Percentiles rank a stretch among this genome's conserved stretches.
Evolutionary conservation across 2,113 vertebrate species (phyloP).

Genomic region (Eurystomus gularis): DNA sequence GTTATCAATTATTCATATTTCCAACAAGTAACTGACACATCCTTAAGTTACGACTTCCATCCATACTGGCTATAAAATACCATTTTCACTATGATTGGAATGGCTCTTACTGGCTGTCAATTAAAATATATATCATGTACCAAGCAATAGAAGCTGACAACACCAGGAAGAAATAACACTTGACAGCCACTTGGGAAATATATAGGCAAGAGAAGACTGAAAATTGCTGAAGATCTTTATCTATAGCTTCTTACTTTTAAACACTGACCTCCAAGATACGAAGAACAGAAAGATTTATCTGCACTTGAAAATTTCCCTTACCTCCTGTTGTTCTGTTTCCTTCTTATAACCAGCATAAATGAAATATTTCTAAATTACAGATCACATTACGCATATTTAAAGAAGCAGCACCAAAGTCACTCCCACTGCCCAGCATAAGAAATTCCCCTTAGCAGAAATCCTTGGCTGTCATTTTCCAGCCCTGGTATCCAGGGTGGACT

Average conservation of each 20-base stretch:
- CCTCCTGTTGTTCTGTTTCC: background rate
- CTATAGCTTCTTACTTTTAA: conserved; percentile 18
- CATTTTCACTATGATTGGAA: conserved; percentile 22
- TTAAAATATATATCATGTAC: conserved; percentile 55
- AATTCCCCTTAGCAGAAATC: background rate
- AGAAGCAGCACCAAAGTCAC: background rate
- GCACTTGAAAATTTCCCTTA: background rate
- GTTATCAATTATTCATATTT: conserved; percentile 49
- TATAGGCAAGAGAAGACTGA: conserved; percentile 15
- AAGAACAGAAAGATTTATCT: background rate
- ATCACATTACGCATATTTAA: background rate
- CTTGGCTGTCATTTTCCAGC: background rate
- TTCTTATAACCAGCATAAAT: background rate
- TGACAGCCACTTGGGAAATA: conserved; percentile 45
- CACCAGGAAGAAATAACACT: conserved; percentile 5
- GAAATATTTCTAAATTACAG: background rate
- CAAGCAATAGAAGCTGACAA: conserved; percentile 39
- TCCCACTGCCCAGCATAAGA: background rate
- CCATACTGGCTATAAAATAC: conserved; percentile 12
- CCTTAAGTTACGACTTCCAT: conserved; percentile 8
- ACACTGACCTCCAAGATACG: conserved; percentile 15
- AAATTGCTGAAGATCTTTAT: conserved; percentile 33
- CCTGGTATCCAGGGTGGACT: background rate
- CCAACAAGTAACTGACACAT: conserved; percentile 11
- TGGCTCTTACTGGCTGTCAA: conserved; percentile 40